Conservation (phyloP, 2,113 vertebrate genomes). For the Isichthys henryi region DNA sequence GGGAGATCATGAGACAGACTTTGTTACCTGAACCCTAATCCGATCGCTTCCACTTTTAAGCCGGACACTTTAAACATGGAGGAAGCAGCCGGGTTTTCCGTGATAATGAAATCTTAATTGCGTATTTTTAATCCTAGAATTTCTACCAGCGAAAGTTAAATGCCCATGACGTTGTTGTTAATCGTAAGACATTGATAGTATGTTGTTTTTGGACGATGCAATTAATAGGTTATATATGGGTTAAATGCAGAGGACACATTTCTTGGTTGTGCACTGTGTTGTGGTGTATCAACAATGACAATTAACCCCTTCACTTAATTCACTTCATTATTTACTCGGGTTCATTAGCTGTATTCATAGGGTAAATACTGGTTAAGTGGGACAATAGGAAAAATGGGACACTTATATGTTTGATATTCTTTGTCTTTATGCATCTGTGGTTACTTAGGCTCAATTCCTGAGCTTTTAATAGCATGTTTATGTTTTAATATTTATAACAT, state of each 20-base stretch:
- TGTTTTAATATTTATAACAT: not conserved
- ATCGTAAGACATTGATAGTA: not conserved
- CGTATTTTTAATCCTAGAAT: not conserved
- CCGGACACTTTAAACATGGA: not conserved
- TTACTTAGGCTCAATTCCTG: not conserved
- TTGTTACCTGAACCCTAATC: not conserved
- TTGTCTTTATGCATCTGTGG: not conserved
- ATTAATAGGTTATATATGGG: not conserved
- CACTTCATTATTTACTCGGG: not conserved
- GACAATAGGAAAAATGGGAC: not conserved
- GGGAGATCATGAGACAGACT: not conserved
- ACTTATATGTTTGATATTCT: not conserved
- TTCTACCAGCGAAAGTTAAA: not conserved
- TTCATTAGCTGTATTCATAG: not conserved
- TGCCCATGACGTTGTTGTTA: not conserved
- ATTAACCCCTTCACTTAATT: not conserved
- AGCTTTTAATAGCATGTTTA: not conserved
- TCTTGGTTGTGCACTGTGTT: not conserved
- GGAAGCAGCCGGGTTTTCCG: not conserved
- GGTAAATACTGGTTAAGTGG: not conserved
- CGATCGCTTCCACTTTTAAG: not conserved
- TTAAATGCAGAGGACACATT: not conserved
- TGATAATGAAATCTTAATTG: not conserved
- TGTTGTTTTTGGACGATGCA: not conserved
- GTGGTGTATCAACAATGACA: not conserved